Percentiles rank a stretch among this genome's conserved stretches.
Evolutionary conservation across 2,888 invertebrate species (phyloP).

Genomic region (Nephrotoma guestfalica): DNA sequence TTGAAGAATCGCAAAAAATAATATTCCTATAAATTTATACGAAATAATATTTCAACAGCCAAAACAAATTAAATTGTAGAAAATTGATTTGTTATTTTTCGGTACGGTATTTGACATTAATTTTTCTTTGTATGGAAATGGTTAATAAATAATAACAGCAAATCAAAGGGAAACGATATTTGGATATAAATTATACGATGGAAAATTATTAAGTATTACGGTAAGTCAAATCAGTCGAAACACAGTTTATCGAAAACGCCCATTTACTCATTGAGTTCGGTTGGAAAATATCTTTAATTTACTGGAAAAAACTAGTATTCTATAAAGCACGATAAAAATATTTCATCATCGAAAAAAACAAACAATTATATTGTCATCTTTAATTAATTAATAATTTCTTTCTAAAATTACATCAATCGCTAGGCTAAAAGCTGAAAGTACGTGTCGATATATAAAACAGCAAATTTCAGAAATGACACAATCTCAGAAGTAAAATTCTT

Average conservation of each 20-base stretch:
- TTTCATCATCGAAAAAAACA: neutral
- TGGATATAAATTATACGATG: no score
- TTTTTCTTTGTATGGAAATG: neutral
- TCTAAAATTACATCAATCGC: neutral
- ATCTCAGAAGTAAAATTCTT: neutral
- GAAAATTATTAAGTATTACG: no score
- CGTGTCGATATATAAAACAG: no score
- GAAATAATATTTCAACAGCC: neutral
- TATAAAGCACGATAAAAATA: neutral
- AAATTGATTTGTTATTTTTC: neutral
- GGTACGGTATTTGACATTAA: neutral
- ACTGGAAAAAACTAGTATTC: neutral
- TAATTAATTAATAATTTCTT: neutral
- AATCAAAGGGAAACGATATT: neutral
- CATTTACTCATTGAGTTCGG: no score
- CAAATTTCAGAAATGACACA: neutral
- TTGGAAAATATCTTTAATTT: neutral
- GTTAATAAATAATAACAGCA: neutral
- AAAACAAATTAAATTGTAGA: neutral
- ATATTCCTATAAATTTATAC: neutral
- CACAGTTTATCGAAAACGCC: no score
- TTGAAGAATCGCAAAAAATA: neutral
- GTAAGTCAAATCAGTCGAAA: no score
- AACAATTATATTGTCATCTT: neutral
- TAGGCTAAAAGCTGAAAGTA: neutral